Base-by-base conservation (phyloP, 2,888 invertebrate species). In the Hirudinaria manillensis region DNA sequence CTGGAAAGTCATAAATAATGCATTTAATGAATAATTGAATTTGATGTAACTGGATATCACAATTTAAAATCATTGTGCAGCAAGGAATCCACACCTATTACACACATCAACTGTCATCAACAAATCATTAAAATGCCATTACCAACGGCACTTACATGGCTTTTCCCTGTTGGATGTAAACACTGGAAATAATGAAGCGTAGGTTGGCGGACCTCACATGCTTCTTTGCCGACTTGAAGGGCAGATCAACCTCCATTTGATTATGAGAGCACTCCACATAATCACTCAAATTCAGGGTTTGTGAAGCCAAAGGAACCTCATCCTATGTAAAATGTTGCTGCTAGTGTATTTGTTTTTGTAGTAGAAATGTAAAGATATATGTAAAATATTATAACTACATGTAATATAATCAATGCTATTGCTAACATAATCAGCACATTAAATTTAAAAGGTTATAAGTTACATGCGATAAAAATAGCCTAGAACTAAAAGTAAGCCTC, bases 91-190 rank as follows among this genome's bases (percentile, higher is more conserved):
- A 36, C 10, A 36, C 36, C 36, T 10, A 36, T 36, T n/a, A n/a
- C n/a, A n/a, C n/a, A n/a, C n/a, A n/a, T n/a, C n/a, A n/a, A n/a
- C n/a, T n/a, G n/a, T n/a, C 38, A 36, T 65, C 34, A 19, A 24
- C 27, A 61, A 74, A 24, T 10, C 24, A 65, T 19, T 55, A 21
- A 24, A 36, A 21, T n/a, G n/a, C 29, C 61, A 61, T 16, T 29
- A 29, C 19, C 61, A 61, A 24, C 21, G 13, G 66, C 36, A 89
- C 93, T 91, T 87, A 96, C 95, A 95, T 95, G 74, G 96, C 96
- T 88, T 94, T 95, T 80, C 96, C 96, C 87, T 96, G 96, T 65
- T 94, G 87, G 38, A 97, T 87, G 83, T 97, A 90, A 38, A 94
- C 93, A 83, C 93, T 94, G 75, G 94, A 94, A 75, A 97, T 87